These are phyloP conservation scores for Acleris cristana DNA, from an alignment of 2,888 invertebrate species.

Conservation along the genomic window DNA sequence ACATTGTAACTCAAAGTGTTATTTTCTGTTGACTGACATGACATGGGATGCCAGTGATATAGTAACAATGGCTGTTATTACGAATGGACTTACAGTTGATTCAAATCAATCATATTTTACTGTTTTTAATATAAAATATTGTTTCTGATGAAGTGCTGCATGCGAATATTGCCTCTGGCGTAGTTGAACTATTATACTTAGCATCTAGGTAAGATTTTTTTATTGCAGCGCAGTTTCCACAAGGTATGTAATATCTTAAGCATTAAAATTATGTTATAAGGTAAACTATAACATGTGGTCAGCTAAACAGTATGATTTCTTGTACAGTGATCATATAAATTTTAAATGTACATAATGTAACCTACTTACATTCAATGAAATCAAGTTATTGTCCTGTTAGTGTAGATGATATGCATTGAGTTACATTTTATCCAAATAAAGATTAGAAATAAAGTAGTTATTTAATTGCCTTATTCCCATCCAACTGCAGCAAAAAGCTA, in stretches of 20 bases:
- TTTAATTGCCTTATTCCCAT: neutral
- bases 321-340: constrained; percentile 64
- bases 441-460: constrained; percentile 44
- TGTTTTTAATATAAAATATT: constrained; percentile 3
- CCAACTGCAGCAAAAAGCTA: no score
- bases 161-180: constrained; percentile 44
- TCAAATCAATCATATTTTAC: neutral
- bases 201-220: constrained; percentile 73
- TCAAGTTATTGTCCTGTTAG: constrained; percentile 30
- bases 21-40: constrained; percentile 36
- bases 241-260: constrained; percentile 33
- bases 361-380: constrained; percentile 60
- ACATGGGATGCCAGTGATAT: neutral
- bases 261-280: constrained; percentile 33
- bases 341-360: constrained; percentile 54
- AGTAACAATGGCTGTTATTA: neutral
- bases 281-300: constrained; percentile 32
- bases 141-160: constrained; percentile 44
- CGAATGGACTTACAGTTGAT: neutral
- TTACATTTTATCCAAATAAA: constrained; percentile 74
- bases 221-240: constrained; percentile 53
- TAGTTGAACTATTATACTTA: constrained; percentile 63
- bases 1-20: constrained; percentile 54
- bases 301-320: constrained; percentile 49
- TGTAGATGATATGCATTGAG: constrained; percentile 56